Evolutionary conservation across 2,888 invertebrate species (phyloP), one percentile per base, ranked within the genome.

Genomic region (Scaptomyza cyrtandrae): DNA sequence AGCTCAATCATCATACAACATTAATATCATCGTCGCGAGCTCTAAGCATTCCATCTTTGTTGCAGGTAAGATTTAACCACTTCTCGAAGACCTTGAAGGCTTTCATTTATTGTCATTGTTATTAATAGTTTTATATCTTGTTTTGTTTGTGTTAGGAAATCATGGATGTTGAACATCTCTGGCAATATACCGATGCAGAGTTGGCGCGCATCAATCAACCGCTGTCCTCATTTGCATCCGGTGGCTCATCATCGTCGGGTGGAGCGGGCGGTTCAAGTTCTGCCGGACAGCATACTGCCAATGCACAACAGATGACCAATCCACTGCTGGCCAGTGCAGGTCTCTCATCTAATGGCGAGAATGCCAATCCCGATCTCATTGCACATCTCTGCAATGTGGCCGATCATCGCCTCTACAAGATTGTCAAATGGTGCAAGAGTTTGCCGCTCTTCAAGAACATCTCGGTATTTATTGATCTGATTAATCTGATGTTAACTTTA

Each of bases 371-470:
- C 0, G 97, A 97, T 93, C 95, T 97, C 91, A 94, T 98, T 56
- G 97, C 97, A 2, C 97, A 97, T 92, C 94, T 98, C 89, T 98
- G 97, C 93, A 97, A 97, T 91, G 98, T 98, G 69, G 98, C 98
- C 48, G 99, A 99, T 92, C 97, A 98, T 92, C 94, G 98, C 50
- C 94, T 99, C 16, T 99, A 98, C 92, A 98, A 98, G 93, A 98
- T 99, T 82, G 99, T 99, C 72, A 98, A 98, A 91, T 99, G 99
- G 99, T 98, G 98, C 93, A 97, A 99, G 92, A 98, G 98, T 92
- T 93, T 99, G 91, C 98, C 99, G 14, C 94, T 99, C 29, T 99
- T 99, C 92, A 98, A 98, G 91, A 97, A 98, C 92, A 98, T 99
- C 86, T 97, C 98, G 88, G 97, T 97, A 29, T 31, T 13, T 4